Evolutionary conservation across 2,888 invertebrate genomes (phyloP).

Genomic region (Cyaniris semiargus): DNA sequence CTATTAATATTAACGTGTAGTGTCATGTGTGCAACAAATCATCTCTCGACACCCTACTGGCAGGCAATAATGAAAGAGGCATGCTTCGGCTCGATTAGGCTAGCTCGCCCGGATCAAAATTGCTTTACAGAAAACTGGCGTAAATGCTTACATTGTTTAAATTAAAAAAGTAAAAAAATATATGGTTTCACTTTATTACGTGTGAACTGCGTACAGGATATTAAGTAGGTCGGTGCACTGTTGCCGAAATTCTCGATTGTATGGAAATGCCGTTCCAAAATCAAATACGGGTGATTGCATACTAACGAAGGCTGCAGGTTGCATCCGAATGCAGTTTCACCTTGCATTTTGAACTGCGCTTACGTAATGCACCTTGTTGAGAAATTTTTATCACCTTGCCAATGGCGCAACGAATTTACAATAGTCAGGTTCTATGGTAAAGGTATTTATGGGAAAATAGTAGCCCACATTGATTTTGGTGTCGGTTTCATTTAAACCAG

Average conservation of each 20-base stretch:
- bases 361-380: neutral
- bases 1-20: too few species aligned
- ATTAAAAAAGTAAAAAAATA: too few species aligned
- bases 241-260: neutral
- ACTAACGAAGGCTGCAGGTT: neutral
- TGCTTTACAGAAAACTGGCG: too few species aligned
- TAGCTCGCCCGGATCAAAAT: too few species aligned
- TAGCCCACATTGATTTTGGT: too few species aligned
- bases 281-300: constrained; percentile 2
- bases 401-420: neutral
- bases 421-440: neutral
- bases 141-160: too few species aligned
- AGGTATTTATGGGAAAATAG: too few species aligned
- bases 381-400: neutral
- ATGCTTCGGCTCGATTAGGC: too few species aligned
- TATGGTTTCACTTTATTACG: neutral
- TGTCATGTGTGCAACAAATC: too few species aligned
- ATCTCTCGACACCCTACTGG: too few species aligned
- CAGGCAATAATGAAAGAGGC: too few species aligned
- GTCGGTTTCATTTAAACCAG: too few species aligned
- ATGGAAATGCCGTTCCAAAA: neutral
- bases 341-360: neutral
- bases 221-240: neutral
- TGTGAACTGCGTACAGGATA: neutral
- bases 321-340: constrained; percentile 1